Conservation (phyloP, 2,797 vertebrate species). For the Esox lucius region DNA sequence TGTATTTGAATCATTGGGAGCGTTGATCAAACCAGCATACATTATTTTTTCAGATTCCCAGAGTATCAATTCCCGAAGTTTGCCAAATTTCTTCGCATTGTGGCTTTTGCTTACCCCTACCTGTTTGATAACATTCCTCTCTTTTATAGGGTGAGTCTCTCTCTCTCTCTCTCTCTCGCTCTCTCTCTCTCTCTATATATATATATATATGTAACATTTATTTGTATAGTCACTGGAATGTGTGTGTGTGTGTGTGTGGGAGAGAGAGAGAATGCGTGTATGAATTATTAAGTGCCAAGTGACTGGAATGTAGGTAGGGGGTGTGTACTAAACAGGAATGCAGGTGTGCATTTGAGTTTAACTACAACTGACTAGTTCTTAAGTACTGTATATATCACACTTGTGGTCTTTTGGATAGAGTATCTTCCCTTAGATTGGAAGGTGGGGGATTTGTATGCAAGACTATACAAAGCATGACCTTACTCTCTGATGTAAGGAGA, state of each 20-base stretch:
- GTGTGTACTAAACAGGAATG: neutral
- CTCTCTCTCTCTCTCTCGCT: neutral
- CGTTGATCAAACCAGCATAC: neutral
- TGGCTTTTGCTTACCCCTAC: constrained; percentile 88
- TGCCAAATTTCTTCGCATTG: constrained; percentile 78
- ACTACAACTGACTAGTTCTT: neutral
- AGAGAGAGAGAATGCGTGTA: neutral
- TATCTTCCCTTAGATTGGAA: too few species aligned
- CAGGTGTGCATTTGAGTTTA: neutral
- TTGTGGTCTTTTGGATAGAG: too few species aligned
- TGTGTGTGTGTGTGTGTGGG: too few species aligned
- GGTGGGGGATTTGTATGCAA: too few species aligned
- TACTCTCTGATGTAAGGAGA: too few species aligned
- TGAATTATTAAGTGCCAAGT: too few species aligned
- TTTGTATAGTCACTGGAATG: neutral
- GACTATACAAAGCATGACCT: too few species aligned
- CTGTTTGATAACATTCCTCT: constrained; percentile 93
- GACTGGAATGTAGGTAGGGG: too few species aligned
- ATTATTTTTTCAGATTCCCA: constrained; percentile 73
- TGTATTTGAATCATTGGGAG: neutral
- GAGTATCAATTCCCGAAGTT: constrained; percentile 74
- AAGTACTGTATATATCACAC: too few species aligned
- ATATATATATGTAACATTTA: neutral
- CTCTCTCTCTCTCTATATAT: too few species aligned
- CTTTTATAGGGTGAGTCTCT: constrained; percentile 85